phyloP scores from a whole-genome alignment of 2,797 vertebrate genomes.

The Semotilus atromaculatus region DNA sequence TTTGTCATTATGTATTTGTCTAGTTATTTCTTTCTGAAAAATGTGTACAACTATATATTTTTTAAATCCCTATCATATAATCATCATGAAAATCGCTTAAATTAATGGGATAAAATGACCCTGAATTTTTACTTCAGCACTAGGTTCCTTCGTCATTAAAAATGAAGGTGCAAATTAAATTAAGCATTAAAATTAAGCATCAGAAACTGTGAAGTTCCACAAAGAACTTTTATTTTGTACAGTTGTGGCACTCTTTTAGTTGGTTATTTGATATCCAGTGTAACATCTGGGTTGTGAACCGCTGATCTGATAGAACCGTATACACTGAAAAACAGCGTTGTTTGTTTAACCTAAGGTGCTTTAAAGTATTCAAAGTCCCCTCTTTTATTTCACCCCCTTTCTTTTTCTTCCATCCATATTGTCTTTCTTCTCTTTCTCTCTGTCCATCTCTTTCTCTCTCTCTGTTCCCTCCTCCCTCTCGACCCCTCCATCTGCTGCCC shows the following conservation, averaged over 20 bases:
- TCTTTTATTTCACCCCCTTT: not conserved
- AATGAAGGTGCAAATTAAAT: not conserved
- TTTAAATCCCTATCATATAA: not conserved
- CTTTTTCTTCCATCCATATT: slow-evolving; percentile 66
- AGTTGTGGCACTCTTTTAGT: not conserved
- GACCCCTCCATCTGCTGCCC: slow-evolving; percentile 76
- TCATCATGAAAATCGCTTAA: not conserved
- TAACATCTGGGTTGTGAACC: not conserved
- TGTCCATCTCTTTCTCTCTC: slow-evolving; percentile 74
- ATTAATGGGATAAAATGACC: not conserved
- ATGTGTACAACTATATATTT: not conserved
- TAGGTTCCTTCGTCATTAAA: not conserved
- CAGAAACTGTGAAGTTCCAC: not conserved
- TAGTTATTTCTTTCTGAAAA: not conserved
- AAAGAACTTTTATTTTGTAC: not conserved
- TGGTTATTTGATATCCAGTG: not conserved
- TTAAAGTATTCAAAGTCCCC: slow-evolving; percentile 13
- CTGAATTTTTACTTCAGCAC: not conserved
- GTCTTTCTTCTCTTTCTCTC: slow-evolving; percentile 65
- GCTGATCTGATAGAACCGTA: not conserved
- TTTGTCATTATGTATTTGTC: not conserved
- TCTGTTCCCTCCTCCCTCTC: slow-evolving; percentile 68
- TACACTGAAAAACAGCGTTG: not conserved
- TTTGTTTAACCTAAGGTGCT: not conserved
- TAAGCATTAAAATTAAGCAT: not conserved